These are phyloP conservation scores for Ailuropoda melanoleuca DNA, from an alignment of 2,113 vertebrate species.

Conservation along the genomic window DNA sequence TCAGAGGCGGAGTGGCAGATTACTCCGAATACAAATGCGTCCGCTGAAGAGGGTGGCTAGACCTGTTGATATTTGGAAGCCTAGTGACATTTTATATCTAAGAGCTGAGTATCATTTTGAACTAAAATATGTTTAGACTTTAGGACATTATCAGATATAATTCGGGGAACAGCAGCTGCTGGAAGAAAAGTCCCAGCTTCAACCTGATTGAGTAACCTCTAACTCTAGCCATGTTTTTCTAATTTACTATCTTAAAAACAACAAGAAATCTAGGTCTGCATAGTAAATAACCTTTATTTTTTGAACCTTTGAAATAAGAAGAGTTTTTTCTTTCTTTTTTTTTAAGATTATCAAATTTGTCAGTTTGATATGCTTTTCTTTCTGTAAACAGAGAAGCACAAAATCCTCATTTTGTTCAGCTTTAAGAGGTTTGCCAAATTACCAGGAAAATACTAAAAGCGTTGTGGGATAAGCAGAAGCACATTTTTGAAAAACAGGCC, in stretches of 20 bases:
- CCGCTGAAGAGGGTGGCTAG: constrained; percentile 70
- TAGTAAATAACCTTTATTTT: constrained; percentile 80
- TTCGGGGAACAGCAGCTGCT: constrained; percentile 68
- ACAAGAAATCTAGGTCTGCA: constrained; percentile 71
- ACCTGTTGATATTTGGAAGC: constrained; percentile 72
- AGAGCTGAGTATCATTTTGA: constrained; percentile 82
- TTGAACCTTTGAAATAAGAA: constrained; percentile 82
- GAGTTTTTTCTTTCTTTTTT: constrained; percentile 62
- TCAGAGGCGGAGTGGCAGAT: constrained; percentile 65
- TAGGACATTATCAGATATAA: constrained; percentile 82
- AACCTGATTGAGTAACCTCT: constrained; percentile 82
- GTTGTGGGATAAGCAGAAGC: constrained; percentile 59
- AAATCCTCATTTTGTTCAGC: constrained; percentile 69
- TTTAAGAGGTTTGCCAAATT: constrained; percentile 61
- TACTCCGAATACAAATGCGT: constrained; percentile 57
- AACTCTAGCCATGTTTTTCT: constrained; percentile 84
- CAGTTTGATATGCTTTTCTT: constrained; percentile 64
- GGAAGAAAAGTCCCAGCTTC: constrained; percentile 78
- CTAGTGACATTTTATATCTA: constrained; percentile 80
- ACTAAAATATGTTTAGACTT: constrained; percentile 84
- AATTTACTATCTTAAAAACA: constrained; percentile 84
- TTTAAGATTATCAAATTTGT: constrained; percentile 70
- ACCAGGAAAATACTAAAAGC: constrained; percentile 39
- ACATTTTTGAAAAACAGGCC: constrained; percentile 26
- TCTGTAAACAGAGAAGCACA: constrained; percentile 69